Conservation (phyloP, 2,888 invertebrate genomes). For the Drosophila formosana region DNA sequence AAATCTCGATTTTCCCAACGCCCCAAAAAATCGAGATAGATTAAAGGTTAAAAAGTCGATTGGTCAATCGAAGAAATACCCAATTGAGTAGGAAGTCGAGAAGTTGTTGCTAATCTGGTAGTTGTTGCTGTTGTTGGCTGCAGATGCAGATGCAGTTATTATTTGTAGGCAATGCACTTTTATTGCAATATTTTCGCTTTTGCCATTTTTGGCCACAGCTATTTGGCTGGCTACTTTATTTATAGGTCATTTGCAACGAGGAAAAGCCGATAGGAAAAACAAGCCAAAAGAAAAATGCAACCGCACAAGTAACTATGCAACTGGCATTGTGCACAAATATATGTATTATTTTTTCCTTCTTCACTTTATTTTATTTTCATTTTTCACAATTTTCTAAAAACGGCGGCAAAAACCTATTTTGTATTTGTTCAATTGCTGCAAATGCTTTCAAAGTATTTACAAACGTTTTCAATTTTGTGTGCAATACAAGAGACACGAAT, state of each 20-base stretch:
- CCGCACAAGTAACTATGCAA: conserved; percentile 39
- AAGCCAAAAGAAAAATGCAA: conserved; percentile 27
- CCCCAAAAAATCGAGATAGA: conserved; percentile 39
- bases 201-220: conserved; percentile 64
- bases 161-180: conserved; percentile 56
- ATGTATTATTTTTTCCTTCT: conserved; percentile 19
- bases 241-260: conserved; percentile 68
- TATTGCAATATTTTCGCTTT: conserved; percentile 74
- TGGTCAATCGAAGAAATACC: conserved; percentile 49
- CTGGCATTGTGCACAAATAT: conserved; percentile 23
- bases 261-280: conserved; percentile 52
- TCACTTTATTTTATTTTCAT: conserved; percentile 44
- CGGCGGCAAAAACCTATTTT: conserved; percentile 62
- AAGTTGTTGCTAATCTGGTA: conserved; percentile 19
- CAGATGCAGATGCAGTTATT: conserved; percentile 42
- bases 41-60: conserved; percentile 63
- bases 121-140: conserved; percentile 28
- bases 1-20: conserved; percentile 9
- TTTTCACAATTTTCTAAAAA: conserved; percentile 66
- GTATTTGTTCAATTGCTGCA: conserved; percentile 80
- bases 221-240: conserved; percentile 75
- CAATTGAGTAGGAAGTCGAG: conserved; percentile 64
- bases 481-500: conserved; percentile 62
- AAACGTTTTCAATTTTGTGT: conserved; percentile 73
- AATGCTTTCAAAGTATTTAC: conserved; percentile 79